Percentiles rank a stretch among this genome's conserved stretches.
These are phyloP conservation scores for Xylocopa sonorina DNA, from an alignment of 1,140 invertebrate genomes.

Conservation along the genomic window DNA sequence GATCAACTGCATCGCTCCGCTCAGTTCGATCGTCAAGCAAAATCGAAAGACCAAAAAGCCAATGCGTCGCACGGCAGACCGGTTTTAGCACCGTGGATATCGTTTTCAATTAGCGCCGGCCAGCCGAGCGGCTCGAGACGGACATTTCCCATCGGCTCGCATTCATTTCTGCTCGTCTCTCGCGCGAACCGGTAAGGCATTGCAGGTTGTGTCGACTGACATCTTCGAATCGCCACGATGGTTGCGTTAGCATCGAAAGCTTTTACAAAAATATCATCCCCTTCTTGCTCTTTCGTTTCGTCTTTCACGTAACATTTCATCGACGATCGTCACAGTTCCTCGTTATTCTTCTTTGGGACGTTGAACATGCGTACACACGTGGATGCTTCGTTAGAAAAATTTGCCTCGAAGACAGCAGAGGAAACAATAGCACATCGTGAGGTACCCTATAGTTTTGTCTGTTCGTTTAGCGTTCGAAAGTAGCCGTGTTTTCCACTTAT, in stretches of 20 bases:
- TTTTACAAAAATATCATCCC: conserved; percentile 80
- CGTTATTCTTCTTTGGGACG: conserved; percentile 28
- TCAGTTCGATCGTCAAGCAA: background rate
- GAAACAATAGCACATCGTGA: conserved; percentile 41
- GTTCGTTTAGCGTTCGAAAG: conserved; percentile 25
- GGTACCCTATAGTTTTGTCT: conserved; percentile 5
- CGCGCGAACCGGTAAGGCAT: conserved; percentile 80
- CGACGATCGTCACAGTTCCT: background rate
- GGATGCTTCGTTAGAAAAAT: conserved; percentile 28
- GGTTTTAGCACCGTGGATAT: background rate
- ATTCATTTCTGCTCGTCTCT: conserved; percentile 20
- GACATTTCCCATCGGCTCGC: conserved; percentile 1
- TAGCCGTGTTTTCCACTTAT: background rate
- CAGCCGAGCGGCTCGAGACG: background rate
- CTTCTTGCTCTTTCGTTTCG: conserved; percentile 16
- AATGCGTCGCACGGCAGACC: background rate
- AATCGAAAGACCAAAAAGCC: background rate
- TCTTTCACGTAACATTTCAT: background rate
- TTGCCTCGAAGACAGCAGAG: conserved; percentile 25
- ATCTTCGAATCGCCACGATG: conserved; percentile 73
- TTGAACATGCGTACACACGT: conserved; percentile 30
- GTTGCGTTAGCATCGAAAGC: conserved; percentile 78
- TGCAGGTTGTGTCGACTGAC: conserved; percentile 82
- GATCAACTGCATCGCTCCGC: conserved; percentile 3
- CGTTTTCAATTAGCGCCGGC: background rate